These are phyloP conservation scores for Euspilapteryx auroguttella DNA, from an alignment of 2,888 invertebrate genomes.

Conservation along the genomic window DNA sequence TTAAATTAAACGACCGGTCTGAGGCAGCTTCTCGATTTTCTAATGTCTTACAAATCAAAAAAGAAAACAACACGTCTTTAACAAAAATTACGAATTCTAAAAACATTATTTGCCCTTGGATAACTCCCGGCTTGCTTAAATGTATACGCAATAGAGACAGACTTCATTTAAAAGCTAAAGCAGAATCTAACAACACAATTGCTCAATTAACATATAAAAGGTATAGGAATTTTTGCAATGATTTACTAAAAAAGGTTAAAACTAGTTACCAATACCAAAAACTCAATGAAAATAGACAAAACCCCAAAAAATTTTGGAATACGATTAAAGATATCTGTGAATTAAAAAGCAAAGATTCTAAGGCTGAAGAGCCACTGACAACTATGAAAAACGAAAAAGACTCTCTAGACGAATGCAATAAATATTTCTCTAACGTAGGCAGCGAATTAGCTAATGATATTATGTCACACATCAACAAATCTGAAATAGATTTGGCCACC, in stretches of 20 bases:
- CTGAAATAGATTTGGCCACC: neutral
- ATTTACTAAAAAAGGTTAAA: constrained; percentile 1
- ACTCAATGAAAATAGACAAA: neutral
- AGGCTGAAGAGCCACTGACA: neutral
- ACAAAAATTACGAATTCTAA: neutral
- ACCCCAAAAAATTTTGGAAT: neutral
- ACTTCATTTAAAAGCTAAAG: neutral
- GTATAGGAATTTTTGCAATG: constrained; percentile 2
- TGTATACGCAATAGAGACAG: neutral
- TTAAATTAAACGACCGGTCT: neutral
- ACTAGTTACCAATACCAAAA: neutral
- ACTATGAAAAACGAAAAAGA: too few relatives aligned
- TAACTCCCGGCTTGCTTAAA: constrained; percentile 1
- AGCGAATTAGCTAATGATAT: constrained; percentile 1
- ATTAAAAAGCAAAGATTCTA: neutral
- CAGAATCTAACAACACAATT: neutral
- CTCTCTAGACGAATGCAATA: neutral
- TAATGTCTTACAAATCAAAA: neutral
- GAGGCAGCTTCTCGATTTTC: neutral
- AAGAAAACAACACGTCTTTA: neutral
- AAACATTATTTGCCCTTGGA: constrained; percentile 1
- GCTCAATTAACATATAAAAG: neutral
- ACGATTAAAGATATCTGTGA: neutral
- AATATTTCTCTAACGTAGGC: neutral
- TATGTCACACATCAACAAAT: neutral